A percentile compares a stretch with the other conserved stretches of the same genome.
phyloP scores from a whole-genome alignment of 2,888 invertebrate genomes.

The Elysia crispata region DNA sequence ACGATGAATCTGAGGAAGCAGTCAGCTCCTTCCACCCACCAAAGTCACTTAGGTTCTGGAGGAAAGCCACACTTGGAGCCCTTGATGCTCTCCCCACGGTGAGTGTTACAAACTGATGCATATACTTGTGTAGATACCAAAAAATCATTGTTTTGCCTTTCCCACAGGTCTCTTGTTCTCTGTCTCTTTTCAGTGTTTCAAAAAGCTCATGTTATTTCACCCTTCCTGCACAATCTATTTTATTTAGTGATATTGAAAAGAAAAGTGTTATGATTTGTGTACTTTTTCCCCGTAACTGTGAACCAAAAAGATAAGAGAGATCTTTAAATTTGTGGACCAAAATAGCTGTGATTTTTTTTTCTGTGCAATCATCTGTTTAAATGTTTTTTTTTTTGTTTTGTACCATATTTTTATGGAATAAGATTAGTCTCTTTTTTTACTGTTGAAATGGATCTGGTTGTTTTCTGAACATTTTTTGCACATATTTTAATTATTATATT shows the following conservation, averaged over 20 bases:
- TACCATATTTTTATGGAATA: too few relatives aligned
- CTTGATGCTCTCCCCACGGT: constrained; percentile 77
- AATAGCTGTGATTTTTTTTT: too few relatives aligned
- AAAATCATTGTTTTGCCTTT: neutral
- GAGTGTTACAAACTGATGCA: constrained; percentile 47
- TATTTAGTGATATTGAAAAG: too few relatives aligned
- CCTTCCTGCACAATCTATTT: neutral
- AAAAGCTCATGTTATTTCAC: neutral
- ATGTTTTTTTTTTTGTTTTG: neutral
- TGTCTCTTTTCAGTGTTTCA: neutral
- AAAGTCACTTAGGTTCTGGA: constrained; percentile 43
- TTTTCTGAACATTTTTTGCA: too few relatives aligned
- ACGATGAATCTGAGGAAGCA: constrained; percentile 74
- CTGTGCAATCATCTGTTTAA: neutral
- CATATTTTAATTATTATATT: too few relatives aligned
- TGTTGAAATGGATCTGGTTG: too few relatives aligned
- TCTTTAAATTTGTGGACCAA: too few relatives aligned
- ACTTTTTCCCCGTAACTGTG: too few relatives aligned
- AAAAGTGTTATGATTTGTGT: too few relatives aligned
- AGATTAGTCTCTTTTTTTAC: too few relatives aligned
- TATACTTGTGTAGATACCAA: neutral
- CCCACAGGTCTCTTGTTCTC: neutral
- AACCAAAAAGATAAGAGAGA: too few relatives aligned
- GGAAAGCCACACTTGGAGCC: constrained; percentile 78
- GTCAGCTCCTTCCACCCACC: constrained; percentile 58